Base-by-base conservation (phyloP, 1,140 invertebrate species). In the Drosophila lowei region DNA sequence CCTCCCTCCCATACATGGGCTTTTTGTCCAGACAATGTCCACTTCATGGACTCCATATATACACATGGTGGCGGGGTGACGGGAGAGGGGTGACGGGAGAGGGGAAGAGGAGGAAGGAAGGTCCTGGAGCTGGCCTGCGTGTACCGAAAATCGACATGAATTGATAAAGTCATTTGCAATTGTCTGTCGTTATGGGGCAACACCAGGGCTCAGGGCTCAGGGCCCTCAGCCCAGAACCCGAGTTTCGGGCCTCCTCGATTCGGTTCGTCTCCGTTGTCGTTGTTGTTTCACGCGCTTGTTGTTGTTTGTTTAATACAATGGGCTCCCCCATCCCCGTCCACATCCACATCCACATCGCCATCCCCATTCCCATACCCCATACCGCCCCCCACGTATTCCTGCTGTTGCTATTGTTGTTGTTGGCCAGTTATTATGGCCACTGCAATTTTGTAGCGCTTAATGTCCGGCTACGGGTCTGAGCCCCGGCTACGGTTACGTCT, bases 111-210 rank as follows among this genome's bases (percentile, higher is more conserved):
- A 13, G 34, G 34, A 13, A 38, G 34, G 4, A 13, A 49, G 28
- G 34, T 9, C 34, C 56, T 42, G 43, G 47, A 56, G 56, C 58
- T 81, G 72, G 63, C 78, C 74, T 83, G 79, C 55, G 70, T 78
- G 65, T 74, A 78, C 71, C 75, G 73, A 71, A 86, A 86, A 83
- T 86, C 83, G 83, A 86, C 81, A 86, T 79, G 83, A 86, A 86
- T 86, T 86, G 83, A 86, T 88, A 86, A 86, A 86, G 83, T 88
- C 83, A 86, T 86, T 86, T 86, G 81, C 81, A 86, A 86, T 86
- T 86, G 83, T 85, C 80, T 81, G 83, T 88, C 81, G 81, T 85
- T 85, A 86, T 77, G 81, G 75, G 68, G 59, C 58, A 13, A 38
- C 28, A 13, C 47, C 25, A 48, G 46, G 21, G 13, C 21, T 16